Evolutionary conservation across 2,113 vertebrate species (phyloP).

Genomic region (Ptyas mucosa): DNA sequence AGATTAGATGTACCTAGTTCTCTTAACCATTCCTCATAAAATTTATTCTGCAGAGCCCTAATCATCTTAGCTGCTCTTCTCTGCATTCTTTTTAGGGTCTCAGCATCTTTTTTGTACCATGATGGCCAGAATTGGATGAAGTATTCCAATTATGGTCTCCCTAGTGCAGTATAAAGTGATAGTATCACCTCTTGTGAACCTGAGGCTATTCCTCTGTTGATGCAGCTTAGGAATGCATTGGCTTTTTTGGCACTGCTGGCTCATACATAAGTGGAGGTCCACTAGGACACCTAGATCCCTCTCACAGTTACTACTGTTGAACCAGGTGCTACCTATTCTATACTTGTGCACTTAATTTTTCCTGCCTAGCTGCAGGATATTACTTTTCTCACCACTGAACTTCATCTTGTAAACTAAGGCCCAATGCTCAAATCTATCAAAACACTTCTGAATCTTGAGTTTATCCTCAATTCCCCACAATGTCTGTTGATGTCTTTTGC

Average conservation of each 20-base stretch:
- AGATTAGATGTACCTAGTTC: background rate
- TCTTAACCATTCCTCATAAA: background rate
- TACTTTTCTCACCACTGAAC: background rate
- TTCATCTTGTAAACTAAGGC: background rate
- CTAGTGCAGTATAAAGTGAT: background rate
- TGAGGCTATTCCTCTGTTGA: background rate
- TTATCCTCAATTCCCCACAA: background rate
- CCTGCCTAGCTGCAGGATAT: background rate
- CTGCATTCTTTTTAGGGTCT: background rate
- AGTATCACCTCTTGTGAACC: background rate
- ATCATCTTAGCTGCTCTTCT: background rate
- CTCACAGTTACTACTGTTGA: background rate
- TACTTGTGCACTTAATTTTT: background rate
- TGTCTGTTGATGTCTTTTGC: background rate
- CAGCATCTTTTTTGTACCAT: background rate
- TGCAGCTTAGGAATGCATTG: background rate
- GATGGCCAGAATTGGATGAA: background rate
- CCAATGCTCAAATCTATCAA: background rate
- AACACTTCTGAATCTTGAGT: background rate
- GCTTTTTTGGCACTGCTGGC: background rate
- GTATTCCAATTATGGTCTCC: no score
- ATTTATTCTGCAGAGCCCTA: background rate
- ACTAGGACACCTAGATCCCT: background rate
- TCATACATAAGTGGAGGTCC: background rate
- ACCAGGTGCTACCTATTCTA: background rate